Evolutionary conservation across 2,888 invertebrate species (phyloP).

Genomic region (Pachliopta kotzebuea): DNA sequence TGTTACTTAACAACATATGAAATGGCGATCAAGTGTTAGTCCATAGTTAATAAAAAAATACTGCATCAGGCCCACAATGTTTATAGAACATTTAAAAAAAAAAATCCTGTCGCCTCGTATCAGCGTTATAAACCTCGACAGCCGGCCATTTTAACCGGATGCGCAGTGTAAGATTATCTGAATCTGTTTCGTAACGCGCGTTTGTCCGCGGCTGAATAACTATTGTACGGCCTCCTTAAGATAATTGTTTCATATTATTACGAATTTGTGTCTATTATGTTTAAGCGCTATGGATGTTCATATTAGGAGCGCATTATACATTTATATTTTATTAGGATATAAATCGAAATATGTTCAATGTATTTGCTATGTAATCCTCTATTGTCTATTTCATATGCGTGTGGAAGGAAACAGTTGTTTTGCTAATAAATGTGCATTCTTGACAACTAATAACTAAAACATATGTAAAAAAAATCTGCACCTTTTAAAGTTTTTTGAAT

Average conservation of each 20-base stretch:
- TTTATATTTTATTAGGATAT: conserved; percentile 26
- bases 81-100: no score
- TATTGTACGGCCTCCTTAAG: conserved; percentile 10
- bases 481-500: conserved; percentile 25
- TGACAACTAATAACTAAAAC: conserved; percentile 24
- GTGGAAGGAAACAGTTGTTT: conserved; percentile 24
- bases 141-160: neutral
- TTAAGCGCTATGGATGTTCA: conserved; percentile 16
- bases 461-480: conserved; percentile 26
- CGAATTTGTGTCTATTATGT: conserved; percentile 27
- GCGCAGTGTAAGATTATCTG: neutral
- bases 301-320: conserved; percentile 18
- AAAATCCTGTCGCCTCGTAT: no score
- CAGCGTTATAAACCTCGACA: neutral
- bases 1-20: no score
- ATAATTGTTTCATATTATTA: conserved; percentile 29
- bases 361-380: conserved; percentile 22
- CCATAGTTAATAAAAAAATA: no score
- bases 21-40: no score
- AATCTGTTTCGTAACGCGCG: neutral
- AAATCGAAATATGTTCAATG: conserved; percentile 25
- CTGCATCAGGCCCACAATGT: no score
- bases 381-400: conserved; percentile 26
- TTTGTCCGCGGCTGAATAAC: conserved; percentile 17
- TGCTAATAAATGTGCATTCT: conserved; percentile 18